Evolutionary conservation across 2,888 invertebrate species (phyloP).

Genomic region (Lasioglossum oenotherae): DNA sequence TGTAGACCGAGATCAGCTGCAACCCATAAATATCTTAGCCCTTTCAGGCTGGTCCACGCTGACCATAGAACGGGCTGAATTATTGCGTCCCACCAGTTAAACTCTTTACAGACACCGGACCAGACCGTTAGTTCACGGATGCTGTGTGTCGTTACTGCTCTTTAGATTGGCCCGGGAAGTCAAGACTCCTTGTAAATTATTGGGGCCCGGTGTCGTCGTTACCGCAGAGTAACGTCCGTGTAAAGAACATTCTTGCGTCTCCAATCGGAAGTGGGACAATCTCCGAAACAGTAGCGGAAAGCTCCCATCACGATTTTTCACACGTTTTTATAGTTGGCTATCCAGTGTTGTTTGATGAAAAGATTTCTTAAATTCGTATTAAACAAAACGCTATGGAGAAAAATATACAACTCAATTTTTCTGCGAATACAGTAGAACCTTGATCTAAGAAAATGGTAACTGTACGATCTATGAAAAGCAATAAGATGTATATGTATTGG

Average conservation of each 20-base stretch:
- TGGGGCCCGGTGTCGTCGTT: conserved; percentile 57
- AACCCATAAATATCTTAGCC: conserved; percentile 71
- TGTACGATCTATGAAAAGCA: no score
- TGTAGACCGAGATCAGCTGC: conserved; percentile 64
- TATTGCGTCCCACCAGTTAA: conserved; percentile 75
- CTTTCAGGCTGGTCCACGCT: conserved; percentile 64
- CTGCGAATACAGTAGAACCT: no score
- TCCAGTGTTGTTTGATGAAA: no score
- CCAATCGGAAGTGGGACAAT: conserved; percentile 48
- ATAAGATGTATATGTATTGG: no score
- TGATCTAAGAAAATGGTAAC: no score
- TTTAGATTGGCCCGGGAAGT: conserved; percentile 56
- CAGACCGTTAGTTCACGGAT: conserved; percentile 64
- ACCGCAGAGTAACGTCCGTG: conserved; percentile 45
- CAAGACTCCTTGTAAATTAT: conserved; percentile 62
- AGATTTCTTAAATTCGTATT: no score
- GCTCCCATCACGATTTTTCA: background rate
- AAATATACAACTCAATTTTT: no score
- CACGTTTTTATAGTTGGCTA: no score
- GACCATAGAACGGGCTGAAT: conserved; percentile 72
- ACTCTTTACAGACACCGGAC: conserved; percentile 73
- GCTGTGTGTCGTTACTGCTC: conserved; percentile 60
- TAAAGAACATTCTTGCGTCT: conserved; percentile 49
- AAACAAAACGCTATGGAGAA: no score
- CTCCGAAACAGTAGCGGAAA: background rate